A percentile compares a stretch with the other conserved stretches of the same genome.
Conservation (phyloP, 2,797 vertebrate genomes). For the Mormyrops boulengeri region DNA sequence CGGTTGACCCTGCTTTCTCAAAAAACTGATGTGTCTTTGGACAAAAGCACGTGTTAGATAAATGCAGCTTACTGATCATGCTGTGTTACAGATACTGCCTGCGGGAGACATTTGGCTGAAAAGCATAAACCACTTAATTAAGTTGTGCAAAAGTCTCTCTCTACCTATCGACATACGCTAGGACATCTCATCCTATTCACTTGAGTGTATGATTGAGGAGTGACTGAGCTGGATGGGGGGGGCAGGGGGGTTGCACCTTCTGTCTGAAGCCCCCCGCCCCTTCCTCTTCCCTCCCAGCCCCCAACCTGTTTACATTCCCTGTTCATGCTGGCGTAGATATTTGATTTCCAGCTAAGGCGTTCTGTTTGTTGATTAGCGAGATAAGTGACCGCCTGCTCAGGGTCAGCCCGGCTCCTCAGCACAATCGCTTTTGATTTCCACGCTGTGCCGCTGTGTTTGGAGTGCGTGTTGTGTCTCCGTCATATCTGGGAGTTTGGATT, state of each 20-base stretch:
- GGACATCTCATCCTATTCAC: not conserved
- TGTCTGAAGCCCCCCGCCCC: not conserved
- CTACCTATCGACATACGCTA: not conserved
- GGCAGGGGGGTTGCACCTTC: not conserved
- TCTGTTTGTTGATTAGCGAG: slow-evolving; percentile 36
- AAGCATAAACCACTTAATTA: slow-evolving; percentile 34
- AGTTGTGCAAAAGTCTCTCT: not conserved
- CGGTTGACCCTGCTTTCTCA: not conserved
- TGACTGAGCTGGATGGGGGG: not conserved
- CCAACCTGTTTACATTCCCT: slow-evolving; percentile 40
- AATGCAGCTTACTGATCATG: slow-evolving; percentile 34
- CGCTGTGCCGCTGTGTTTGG: not conserved
- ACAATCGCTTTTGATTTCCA: slow-evolving; percentile 26
- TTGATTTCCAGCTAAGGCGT: slow-evolving; percentile 22
- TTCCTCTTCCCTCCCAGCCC: not conserved
- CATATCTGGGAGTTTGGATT: slow-evolving; percentile 3
- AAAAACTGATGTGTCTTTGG: not conserved
- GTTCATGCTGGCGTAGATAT: slow-evolving; percentile 35
- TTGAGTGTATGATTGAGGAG: not conserved
- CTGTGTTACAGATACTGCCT: slow-evolving; percentile 52
- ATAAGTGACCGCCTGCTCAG: slow-evolving; percentile 32
- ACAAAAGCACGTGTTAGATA: not conserved
- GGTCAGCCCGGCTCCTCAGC: slow-evolving; percentile 13
- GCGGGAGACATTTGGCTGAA: slow-evolving; percentile 55
- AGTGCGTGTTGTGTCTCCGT: slow-evolving; percentile 11